Evolutionary conservation across 1,140 invertebrate genomes (phyloP), one percentile per base, ranked within the genome.

Genomic region (Theocolax elegans): DNA sequence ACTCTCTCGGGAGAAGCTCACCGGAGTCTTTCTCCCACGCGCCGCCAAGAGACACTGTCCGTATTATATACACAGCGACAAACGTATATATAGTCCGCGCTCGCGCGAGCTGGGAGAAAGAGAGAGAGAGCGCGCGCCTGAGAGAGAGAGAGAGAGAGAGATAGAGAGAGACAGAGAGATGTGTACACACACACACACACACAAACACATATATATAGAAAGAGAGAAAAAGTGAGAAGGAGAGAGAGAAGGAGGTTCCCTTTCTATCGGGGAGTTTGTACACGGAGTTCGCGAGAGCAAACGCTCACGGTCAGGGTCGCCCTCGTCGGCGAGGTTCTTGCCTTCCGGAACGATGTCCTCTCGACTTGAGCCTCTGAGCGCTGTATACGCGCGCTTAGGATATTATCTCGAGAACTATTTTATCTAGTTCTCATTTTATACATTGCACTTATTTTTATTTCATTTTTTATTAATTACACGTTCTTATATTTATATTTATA

Each of bases 291-390:
- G 23, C 29, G 38, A 29, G 38, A 42, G 23, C 23, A 21, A 17
- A 35, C 31, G 21, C 51, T 51, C 62, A 65, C 62, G 69, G 69
- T 65, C 69, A 65, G 62, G 69, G 69, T 71, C 69, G 54, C 51
- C 69, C 53, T 60, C 58, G 54, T 25, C 48, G 49, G n/a, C 59
- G 67, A 60, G 44, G 67, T 68, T 68, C 56, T 62, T 68, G 67
- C 67, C 58, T 60, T 42, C 56, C 56, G 54, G 54, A 59, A 17
- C 42, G 44, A 67, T 59, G 66, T 38, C 40, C 54, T 49, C 51
- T 35, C 21, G 31, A 19, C 38, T 23, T 15, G n/a, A 27, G n/a
- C 23, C 56, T 42, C 21, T 17, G 12, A 25, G 2, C 56, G 40
- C 17, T 25, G n/a, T n/a, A n/a, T n/a, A n/a, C n/a, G n/a, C n/a